Evolutionary conservation across 2,113 vertebrate genomes (phyloP).

Genomic region (Xiphophorus maculatus): DNA sequence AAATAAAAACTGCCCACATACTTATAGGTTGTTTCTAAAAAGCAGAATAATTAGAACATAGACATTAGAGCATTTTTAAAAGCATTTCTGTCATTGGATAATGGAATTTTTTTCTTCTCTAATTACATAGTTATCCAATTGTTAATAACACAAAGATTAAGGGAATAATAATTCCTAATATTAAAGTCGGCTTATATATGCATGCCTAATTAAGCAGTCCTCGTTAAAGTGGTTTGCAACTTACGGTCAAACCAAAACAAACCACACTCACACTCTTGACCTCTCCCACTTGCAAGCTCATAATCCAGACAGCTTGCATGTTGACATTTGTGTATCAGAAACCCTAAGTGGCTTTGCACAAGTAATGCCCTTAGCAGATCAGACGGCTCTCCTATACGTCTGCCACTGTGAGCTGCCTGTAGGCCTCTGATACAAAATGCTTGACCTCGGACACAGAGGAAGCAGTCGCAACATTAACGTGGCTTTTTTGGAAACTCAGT

Average conservation of each 20-base stretch:
- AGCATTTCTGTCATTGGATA: too few species aligned
- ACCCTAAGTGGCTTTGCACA: conserved; percentile 58
- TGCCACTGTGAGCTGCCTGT: conserved; percentile 13
- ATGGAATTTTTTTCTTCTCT: too few species aligned
- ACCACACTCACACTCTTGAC: conserved; percentile 12
- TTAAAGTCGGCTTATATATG: background rate
- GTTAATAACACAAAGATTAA: too few species aligned
- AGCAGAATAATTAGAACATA: too few species aligned
- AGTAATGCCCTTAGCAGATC: conserved; percentile 63
- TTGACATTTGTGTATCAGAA: conserved; percentile 36
- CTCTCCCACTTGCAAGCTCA: conserved; percentile 24
- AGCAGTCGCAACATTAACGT: background rate
- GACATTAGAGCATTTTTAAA: too few species aligned
- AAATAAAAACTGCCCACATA: too few species aligned
- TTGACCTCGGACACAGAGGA: background rate
- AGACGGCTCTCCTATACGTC: conserved; percentile 33
- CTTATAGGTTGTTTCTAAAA: too few species aligned
- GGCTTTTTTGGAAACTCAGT: conserved; percentile 1
- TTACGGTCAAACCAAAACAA: conserved; percentile 33
- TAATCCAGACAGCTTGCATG: conserved; percentile 51
- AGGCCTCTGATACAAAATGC: conserved; percentile 34
- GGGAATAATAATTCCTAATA: too few species aligned
- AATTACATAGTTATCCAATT: too few species aligned
- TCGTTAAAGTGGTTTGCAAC: conserved; percentile 2
- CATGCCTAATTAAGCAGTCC: too few species aligned